phyloP scores from a whole-genome alignment of 2,797 vertebrate genomes.

The Simalia tracyae region DNA sequence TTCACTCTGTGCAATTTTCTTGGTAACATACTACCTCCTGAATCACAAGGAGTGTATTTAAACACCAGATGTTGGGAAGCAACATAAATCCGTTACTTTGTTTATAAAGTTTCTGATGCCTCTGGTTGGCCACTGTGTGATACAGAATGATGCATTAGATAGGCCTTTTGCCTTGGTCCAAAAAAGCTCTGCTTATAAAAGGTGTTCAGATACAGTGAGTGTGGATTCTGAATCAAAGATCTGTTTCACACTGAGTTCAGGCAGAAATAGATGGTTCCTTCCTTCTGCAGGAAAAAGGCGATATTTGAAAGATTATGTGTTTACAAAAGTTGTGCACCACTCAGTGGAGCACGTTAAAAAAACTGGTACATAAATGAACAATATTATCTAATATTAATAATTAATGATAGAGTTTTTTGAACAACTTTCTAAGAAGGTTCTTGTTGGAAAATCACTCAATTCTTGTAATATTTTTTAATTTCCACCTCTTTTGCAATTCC shows the following conservation, averaged over 20 bases:
- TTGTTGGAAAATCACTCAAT: not conserved
- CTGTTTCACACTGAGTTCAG: not conserved
- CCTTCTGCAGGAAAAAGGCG: not conserved
- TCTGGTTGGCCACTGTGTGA: not conserved
- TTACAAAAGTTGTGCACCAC: not conserved
- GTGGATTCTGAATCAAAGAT: not conserved
- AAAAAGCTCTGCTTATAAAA: not conserved
- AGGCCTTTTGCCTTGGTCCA: not conserved
- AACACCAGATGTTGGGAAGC: not conserved
- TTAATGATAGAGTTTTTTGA: not conserved
- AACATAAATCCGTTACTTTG: not conserved
- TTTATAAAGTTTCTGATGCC: not conserved
- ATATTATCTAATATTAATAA: not conserved
- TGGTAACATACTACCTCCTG: not conserved
- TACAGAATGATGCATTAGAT: not conserved
- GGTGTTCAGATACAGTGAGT: not conserved
- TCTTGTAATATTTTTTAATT: not conserved
- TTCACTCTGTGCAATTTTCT: not conserved
- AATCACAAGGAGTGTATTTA: not conserved
- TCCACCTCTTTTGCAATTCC: not conserved
- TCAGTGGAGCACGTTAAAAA: not conserved
- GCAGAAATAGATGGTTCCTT: not conserved
- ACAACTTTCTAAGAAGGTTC: not conserved
- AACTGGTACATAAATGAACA: not conserved
- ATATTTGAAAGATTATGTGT: not conserved